Evolutionary conservation across 2,797 vertebrate genomes (phyloP), one percentile per base, ranked within the genome.

Genomic region (Graptemys geographica): DNA sequence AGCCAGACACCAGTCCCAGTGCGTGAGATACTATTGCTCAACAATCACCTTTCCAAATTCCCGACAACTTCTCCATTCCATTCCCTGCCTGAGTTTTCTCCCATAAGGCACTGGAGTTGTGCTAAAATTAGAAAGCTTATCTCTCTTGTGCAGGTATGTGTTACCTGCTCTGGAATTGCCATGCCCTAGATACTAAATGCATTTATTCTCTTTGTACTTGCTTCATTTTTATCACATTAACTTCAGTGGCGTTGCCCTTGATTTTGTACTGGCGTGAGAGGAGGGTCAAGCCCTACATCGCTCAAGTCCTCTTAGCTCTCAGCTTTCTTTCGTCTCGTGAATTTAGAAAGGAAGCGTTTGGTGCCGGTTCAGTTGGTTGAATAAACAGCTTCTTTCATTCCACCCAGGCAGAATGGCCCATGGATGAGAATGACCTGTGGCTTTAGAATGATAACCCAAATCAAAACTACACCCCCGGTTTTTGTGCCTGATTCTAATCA

Each of bases 81-180:
- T 91, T 95, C 95, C 91, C 95, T 93, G 79, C 81, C 27, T 76
- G 41, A 87, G 92, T 47, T 78, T 82, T 95, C 95, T 93, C 95
- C 88, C 92, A 91, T 4, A 28, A 87, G 82, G 85, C 86, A 69
- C 88, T 95, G 93, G 93, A 94, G 83, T 93, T 89, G 53, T 92
- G 95, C 95, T 96, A 96, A 96, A 97, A 96, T 96, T 97, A 97
- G 96, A 95, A 96, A 52, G 44, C 90, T 95, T 95, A 91, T 56
- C 31, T 96, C 90, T 82, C 81, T 62, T 28, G 55, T 72, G 74
- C 87, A 94, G 88, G 92, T 69, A 9, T 33, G 78, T 85, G 76
- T 94, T 92, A 96, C 90, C 84, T 59, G 92, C 74, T 96, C 83
- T 89, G 90, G 83, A 88, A 33, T 47, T n/a, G 23, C 74, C 16